Evolutionary conservation across 2,113 vertebrate species (phyloP), one percentile per base, ranked within the genome.

Genomic region (Panthera uncia): DNA sequence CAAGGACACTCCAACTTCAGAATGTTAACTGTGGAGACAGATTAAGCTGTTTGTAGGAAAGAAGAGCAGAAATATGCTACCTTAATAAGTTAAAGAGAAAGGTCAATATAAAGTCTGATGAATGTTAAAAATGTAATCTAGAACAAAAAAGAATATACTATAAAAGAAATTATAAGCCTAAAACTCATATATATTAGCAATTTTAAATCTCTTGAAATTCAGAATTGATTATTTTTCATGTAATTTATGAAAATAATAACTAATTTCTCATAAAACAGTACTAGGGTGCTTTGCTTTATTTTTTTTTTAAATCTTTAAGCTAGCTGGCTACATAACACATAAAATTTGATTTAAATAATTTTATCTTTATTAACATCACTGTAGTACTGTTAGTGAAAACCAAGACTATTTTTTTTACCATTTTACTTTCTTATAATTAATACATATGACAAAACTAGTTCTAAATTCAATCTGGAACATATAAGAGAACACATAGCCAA

Each of bases 71-170:
- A 96, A 95, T 82, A 79, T 16, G 15, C 74, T n/a, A 88, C 36
- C 38, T 92, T 66, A 97, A 88, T 66, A 92, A 25, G 19, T 74
- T 93, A 73, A 87, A 95, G 68, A 95, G 33, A 94, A 95, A 89
- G 41, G n/a, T 76, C 50, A 66, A 45, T 29, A 50, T 33, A 57
- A 91, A 96, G 79, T 66, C 50, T 90, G 45, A 74, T 79, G n/a
- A 92, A 79, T 80, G 57, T 48, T 91, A 92, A 79, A 36, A 83
- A 48, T 79, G 23, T 55, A 83, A 87, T 52, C 78, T 11, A 68
- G 66, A 91, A 96, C n/a, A 85, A 91, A 89, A 86, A 66, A 33
- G 23, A 82, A 85, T 61, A 95, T 2, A 27, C 23, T 69, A 0
- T 31, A 50, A 92, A 71, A 68, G 61, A 96, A 88, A 63, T 38